These are phyloP conservation scores for Boulengeromyrus knoepffleri DNA, from an alignment of 2,113 vertebrate species.

Conservation along the genomic window DNA sequence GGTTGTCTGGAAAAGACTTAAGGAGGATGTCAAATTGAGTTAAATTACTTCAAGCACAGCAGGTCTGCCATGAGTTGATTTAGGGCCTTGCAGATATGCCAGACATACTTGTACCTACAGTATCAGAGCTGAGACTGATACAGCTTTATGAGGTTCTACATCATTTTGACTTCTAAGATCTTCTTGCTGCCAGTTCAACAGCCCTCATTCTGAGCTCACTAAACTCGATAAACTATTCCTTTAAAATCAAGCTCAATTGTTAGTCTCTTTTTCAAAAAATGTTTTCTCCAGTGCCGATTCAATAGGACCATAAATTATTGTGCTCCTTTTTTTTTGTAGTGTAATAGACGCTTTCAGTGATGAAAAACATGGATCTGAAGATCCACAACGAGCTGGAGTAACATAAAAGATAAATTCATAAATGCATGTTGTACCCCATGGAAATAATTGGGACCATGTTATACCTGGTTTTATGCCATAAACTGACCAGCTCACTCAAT, in stretches of 20 bases:
- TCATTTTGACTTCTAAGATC: not conserved
- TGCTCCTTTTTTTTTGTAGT: not conserved
- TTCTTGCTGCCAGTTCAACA: not conserved
- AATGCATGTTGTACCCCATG: not conserved
- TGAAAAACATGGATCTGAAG: not conserved
- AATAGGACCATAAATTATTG: not conserved
- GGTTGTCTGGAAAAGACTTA: not conserved
- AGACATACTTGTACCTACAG: not conserved
- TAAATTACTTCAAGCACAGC: not conserved
- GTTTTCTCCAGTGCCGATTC: not conserved
- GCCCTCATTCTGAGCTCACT: not conserved
- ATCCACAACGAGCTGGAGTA: not conserved
- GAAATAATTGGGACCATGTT: not conserved
- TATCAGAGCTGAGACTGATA: not conserved
- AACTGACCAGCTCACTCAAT: not conserved
- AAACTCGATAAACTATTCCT: not conserved
- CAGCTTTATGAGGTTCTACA: not conserved
- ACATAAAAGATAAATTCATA: not conserved
- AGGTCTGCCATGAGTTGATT: not conserved
- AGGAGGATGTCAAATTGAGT: constrained; percentile 1
- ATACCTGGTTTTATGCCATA: not conserved
- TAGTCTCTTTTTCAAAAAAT: not conserved
- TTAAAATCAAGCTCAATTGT: not conserved
- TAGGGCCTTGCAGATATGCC: not conserved
- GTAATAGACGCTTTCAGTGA: not conserved